phyloP scores from a whole-genome alignment of 2,888 invertebrate species.

The Campoletis raptor region DNA sequence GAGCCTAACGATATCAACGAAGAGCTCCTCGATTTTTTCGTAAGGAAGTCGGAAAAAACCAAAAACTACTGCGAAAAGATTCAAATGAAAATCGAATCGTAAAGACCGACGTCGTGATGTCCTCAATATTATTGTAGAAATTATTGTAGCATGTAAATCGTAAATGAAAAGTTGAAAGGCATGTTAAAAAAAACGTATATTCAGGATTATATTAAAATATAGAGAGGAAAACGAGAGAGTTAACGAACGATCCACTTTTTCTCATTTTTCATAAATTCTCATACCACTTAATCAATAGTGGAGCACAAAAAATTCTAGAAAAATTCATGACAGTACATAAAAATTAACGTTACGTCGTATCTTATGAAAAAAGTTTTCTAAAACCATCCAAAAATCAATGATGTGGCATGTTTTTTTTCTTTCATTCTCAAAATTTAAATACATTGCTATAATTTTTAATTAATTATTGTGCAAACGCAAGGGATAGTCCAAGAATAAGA shows the following conservation, averaged over 20 bases:
- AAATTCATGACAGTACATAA: neutral
- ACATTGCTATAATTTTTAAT: neutral
- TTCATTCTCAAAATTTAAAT: neutral
- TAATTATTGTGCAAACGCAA: neutral
- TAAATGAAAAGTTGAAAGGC: slow-evolving; percentile 75
- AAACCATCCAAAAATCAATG: neutral
- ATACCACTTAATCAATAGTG: slow-evolving; percentile 28
- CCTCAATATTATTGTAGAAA: slow-evolving; percentile 63
- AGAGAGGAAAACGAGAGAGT: slow-evolving; percentile 17
- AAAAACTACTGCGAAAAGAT: neutral
- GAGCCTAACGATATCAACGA: slow-evolving; percentile 19
- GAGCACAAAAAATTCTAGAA: neutral
- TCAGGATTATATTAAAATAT: slow-evolving; percentile 63
- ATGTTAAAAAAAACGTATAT: slow-evolving; percentile 71
- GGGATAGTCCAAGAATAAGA: neutral
- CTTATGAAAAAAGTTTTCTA: neutral
- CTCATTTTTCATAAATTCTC: slow-evolving; percentile 10
- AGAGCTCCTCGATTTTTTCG: neutral
- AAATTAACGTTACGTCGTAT: neutral
- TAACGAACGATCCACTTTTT: slow-evolving; percentile 67
- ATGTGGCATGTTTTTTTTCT: neutral
- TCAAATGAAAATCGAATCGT: slow-evolving; percentile 31
- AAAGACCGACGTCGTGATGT: slow-evolving; percentile 47
- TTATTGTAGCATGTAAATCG: slow-evolving; percentile 77
- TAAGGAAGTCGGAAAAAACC: neutral